Evolutionary conservation across 2,113 vertebrate species (phyloP).

Genomic region (Mobula birostris): DNA sequence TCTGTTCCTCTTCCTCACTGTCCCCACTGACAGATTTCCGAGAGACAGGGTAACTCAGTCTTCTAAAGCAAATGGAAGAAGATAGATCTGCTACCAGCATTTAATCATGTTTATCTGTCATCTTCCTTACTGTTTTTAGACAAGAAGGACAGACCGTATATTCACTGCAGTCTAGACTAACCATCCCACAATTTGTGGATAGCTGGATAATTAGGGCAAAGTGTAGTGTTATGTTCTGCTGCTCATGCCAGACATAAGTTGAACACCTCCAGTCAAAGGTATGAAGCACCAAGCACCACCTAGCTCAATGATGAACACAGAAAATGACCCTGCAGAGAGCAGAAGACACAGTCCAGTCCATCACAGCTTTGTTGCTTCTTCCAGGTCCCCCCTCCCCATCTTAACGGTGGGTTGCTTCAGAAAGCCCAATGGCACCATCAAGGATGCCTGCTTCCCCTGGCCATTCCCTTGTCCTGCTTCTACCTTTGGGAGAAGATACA

Average conservation of each 20-base stretch:
- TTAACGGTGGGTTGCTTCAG: too few relatives aligned
- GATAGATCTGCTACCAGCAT: conserved; percentile 1
- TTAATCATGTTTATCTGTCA: conserved; percentile 1
- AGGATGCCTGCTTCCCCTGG: too few relatives aligned
- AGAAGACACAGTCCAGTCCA: too few relatives aligned
- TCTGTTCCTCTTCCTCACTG: not conserved
- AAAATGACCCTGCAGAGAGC: too few relatives aligned
- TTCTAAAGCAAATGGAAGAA: not conserved
- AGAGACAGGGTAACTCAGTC: conserved; percentile 9
- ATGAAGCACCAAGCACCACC: too few relatives aligned
- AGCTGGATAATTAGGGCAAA: not conserved
- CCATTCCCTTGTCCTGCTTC: too few relatives aligned
- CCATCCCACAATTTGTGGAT: not conserved
- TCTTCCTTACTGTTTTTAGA: not conserved
- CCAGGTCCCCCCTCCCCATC: too few relatives aligned
- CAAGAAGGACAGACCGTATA: not conserved
- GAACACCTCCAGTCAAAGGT: not conserved
- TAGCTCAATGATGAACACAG: too few relatives aligned
- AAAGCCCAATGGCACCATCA: too few relatives aligned
- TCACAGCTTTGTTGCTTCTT: too few relatives aligned
- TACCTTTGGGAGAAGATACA: too few relatives aligned
- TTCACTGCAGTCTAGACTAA: not conserved
- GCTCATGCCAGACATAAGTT: not conserved
- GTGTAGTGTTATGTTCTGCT: too few relatives aligned
- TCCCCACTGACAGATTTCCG: not conserved